Evolutionary conservation across 2,797 vertebrate genomes (phyloP).

Genomic region (Microctenopoma steveboyesi): DNA sequence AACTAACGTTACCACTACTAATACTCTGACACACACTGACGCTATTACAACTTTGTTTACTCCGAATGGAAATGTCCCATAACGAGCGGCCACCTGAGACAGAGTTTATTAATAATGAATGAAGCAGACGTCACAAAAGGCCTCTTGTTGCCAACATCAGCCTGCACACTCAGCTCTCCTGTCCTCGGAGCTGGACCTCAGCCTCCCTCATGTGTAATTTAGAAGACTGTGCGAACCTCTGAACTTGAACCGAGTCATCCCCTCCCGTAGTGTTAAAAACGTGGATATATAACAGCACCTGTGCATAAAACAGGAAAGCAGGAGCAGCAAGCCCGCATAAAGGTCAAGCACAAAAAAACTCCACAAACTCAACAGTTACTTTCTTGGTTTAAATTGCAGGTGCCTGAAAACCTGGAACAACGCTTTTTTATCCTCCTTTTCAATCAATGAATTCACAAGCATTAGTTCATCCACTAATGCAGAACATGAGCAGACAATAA

Average conservation of each 20-base stretch:
- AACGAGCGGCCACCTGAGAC: conserved; percentile 64
- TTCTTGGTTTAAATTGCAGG: too few species aligned
- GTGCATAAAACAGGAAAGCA: too few species aligned
- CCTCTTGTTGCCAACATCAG: conserved; percentile 73
- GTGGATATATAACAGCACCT: too few species aligned
- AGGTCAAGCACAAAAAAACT: too few species aligned
- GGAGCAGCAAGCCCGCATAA: too few species aligned
- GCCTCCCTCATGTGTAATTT: conserved; percentile 76
- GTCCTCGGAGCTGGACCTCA: conserved; percentile 53
- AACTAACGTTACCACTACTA: background rate
- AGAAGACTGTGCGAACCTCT: conserved; percentile 56
- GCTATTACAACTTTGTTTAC: conserved; percentile 18
- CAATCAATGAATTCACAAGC: too few species aligned
- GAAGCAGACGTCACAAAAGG: conserved; percentile 65
- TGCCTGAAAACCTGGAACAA: too few species aligned
- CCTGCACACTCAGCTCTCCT: conserved; percentile 35
- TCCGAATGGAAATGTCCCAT: conserved; percentile 30
- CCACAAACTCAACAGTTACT: too few species aligned
- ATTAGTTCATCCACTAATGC: too few species aligned
- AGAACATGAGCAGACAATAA: too few species aligned
- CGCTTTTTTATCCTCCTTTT: too few species aligned
- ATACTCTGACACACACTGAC: background rate
- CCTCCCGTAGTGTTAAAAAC: background rate
- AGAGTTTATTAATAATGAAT: conserved; percentile 79
- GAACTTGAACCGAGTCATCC: conserved; percentile 60